Conservation (phyloP, 2,113 vertebrate species). For the Cephalopterus ornatus region DNA sequence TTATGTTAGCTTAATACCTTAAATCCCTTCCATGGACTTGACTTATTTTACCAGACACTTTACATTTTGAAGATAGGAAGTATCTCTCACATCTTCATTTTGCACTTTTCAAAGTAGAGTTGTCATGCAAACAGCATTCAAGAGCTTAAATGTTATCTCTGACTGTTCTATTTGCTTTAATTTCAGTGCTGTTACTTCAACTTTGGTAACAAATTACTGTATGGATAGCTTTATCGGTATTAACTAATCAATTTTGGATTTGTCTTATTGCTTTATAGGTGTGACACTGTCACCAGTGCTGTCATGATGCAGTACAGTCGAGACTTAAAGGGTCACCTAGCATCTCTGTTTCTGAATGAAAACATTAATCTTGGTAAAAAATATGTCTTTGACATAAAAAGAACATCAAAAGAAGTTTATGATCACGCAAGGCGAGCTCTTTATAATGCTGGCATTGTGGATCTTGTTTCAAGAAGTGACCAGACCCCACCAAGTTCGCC, state of each 20-base stretch:
- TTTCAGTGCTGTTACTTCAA: neutral
- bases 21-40: neutral
- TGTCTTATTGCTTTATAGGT: slow-evolving; percentile 70
- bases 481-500: slow-evolving; percentile 82
- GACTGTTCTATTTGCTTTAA: neutral
- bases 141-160: neutral
- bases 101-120: neutral
- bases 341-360: slow-evolving; percentile 96
- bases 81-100: neutral
- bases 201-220: neutral
- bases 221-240: neutral
- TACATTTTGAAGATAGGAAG: neutral
- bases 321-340: slow-evolving; percentile 95
- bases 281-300: slow-evolving; percentile 93
- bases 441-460: slow-evolving; percentile 91
- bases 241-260: neutral
- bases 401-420: slow-evolving; percentile 96
- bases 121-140: neutral
- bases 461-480: slow-evolving; percentile 81
- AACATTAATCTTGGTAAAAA: slow-evolving; percentile 98
- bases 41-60: neutral
- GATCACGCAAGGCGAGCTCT: slow-evolving; percentile 91
- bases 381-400: slow-evolving; percentile 95
- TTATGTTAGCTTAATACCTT: neutral
- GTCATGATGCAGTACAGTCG: slow-evolving; percentile 99